Conservation (phyloP, 2,113 vertebrate genomes). For the Patagioenas fasciata region DNA sequence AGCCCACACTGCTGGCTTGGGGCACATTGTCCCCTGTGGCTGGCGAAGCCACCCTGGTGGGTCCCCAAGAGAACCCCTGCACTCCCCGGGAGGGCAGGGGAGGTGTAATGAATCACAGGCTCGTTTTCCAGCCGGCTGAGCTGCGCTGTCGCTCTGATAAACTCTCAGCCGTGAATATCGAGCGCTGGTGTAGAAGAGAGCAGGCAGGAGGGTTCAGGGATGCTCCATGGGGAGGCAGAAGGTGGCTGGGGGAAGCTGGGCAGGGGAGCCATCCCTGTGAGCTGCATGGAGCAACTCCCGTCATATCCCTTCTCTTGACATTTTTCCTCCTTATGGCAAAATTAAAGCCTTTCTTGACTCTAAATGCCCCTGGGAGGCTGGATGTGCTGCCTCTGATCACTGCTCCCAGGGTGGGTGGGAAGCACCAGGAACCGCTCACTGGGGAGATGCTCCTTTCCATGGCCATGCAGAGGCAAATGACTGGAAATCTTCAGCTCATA, state of each 20-base stretch:
- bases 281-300: neutral
- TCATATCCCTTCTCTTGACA: neutral
- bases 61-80: neutral
- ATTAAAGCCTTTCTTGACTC: neutral
- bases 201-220: neutral
- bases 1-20: fast-evolving
- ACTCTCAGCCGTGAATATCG: slow-evolving; percentile 31
- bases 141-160: slow-evolving; percentile 54
- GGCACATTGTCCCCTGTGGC: fast-evolving
- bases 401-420: too few species aligned
- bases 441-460: neutral
- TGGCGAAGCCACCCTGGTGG: fast-evolving
- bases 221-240: neutral
- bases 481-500: neutral
- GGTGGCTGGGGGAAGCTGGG: neutral
- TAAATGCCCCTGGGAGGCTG: neutral
- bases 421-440: neutral
- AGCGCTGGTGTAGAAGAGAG: neutral
- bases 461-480: neutral
- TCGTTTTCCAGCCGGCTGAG: slow-evolving; percentile 25
- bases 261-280: neutral
- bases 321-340: neutral
- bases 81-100: neutral
- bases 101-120: neutral
- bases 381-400: too few species aligned